Percentiles rank a stretch among this genome's conserved stretches.
Evolutionary conservation across 2,888 invertebrate genomes (phyloP).

Genomic region (Clunio marinus): DNA sequence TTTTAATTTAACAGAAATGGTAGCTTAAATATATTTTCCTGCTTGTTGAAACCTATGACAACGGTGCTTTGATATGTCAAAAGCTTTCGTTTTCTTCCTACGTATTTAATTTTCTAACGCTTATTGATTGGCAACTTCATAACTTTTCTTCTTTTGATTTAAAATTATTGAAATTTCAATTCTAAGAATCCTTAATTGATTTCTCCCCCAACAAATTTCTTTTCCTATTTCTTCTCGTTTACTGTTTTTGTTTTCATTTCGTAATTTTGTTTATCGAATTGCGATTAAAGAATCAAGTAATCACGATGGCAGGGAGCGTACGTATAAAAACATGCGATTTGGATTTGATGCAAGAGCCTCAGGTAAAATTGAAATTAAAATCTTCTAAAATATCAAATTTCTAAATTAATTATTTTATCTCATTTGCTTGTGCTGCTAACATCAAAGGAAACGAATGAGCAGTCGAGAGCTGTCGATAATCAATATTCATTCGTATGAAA

Average conservation of each 20-base stretch:
- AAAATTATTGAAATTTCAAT: not conserved
- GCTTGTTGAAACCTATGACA: too few species aligned
- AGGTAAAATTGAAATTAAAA: conserved; percentile 37
- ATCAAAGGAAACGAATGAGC: conserved; percentile 3
- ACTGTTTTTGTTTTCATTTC: conserved; percentile 21
- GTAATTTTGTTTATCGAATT: not conserved
- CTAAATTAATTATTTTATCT: not conserved
- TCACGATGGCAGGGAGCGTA: conserved; percentile 52
- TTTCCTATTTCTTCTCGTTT: not conserved
- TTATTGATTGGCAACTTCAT: not conserved
- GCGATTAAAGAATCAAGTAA: conserved; percentile 47
- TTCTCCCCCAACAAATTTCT: not conserved
- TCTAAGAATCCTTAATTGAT: not conserved
- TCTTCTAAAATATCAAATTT: not conserved
- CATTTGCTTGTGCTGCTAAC: not conserved
- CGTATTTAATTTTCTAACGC: not conserved
- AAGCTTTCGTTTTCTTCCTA: not conserved
- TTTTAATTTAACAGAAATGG: too few species aligned
- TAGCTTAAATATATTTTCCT: too few species aligned
- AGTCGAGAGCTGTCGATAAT: conserved; percentile 66
- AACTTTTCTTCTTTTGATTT: not conserved
- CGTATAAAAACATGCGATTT: conserved; percentile 52
- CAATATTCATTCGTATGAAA: conserved; percentile 63
- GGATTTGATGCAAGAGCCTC: conserved; percentile 49
- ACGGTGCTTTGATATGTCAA: too few species aligned